phyloP scores from a whole-genome alignment of 2,797 vertebrate genomes.

The Notoglanidium macrostoma region DNA sequence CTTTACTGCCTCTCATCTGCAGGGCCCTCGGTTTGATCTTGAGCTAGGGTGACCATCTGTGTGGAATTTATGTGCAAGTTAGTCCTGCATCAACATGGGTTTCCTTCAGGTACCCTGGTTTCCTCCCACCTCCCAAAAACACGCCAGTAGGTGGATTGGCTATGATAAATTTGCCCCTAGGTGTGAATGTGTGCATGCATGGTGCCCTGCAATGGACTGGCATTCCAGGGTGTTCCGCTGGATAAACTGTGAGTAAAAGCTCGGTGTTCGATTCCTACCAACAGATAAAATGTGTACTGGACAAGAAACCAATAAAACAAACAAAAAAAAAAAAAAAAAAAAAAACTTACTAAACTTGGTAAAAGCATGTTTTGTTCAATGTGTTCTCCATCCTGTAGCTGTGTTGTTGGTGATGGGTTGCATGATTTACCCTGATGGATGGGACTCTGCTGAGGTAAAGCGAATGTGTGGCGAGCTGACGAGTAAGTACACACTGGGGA shows the following conservation, averaged over 20 bases:
- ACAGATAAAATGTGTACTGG: neutral
- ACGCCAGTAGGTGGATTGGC: neutral
- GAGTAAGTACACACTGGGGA: conserved; percentile 89
- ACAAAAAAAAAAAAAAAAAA: neutral
- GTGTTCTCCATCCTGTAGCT: conserved; percentile 62
- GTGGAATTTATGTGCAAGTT: neutral
- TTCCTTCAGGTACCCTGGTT: neutral
- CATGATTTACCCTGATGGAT: conserved; percentile 96
- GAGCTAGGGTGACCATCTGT: neutral
- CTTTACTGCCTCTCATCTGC: neutral
- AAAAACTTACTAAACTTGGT: neutral
- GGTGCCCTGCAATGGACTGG: neutral
- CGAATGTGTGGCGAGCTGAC: conserved; percentile 92
- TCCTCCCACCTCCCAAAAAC: neutral
- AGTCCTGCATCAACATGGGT: neutral
- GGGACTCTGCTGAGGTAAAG: conserved; percentile 89
- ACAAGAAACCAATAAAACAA: neutral
- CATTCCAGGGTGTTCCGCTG: neutral
- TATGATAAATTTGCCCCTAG: neutral
- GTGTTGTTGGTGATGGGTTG: conserved; percentile 89
- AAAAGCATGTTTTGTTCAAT: neutral
- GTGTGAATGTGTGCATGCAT: neutral
- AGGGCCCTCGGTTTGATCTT: neutral
- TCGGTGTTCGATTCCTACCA: neutral
- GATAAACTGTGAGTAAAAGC: neutral